Conservation (phyloP, 2,888 invertebrate genomes). For the Bedellia somnulentella region DNA sequence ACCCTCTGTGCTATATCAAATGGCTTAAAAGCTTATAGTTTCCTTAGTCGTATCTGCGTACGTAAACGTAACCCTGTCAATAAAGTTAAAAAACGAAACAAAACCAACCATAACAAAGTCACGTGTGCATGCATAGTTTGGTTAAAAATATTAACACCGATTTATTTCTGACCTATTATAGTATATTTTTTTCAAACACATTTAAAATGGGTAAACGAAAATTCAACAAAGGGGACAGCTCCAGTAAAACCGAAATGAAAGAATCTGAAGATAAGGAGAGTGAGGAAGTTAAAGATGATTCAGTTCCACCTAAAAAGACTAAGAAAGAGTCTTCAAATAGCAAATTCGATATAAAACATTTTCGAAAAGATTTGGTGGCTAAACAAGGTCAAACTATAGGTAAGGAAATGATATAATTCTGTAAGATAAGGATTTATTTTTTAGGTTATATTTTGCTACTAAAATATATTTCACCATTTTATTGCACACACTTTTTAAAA, state of each 20-base stretch:
- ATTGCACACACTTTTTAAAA: neutral
- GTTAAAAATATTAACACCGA: too few relatives aligned
- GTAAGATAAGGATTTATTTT: neutral
- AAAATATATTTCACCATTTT: too few relatives aligned
- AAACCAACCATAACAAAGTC: too few relatives aligned
- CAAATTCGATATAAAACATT: conserved; percentile 60
- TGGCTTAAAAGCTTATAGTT: too few relatives aligned
- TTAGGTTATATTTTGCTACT: neutral
- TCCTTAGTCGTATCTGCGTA: too few relatives aligned
- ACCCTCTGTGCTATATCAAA: too few relatives aligned
- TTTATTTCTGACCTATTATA: too few relatives aligned
- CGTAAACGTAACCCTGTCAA: too few relatives aligned
- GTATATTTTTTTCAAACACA: too few relatives aligned
- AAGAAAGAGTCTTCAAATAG: conserved; percentile 17
- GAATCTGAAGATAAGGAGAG: conserved; percentile 15
- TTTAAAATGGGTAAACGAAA: conserved; percentile 45
- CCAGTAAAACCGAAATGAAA: conserved; percentile 22
- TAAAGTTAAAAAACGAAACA: too few relatives aligned
- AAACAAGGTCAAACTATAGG: conserved; percentile 59
- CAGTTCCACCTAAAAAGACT: conserved; percentile 20
- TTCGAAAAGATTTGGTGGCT: conserved; percentile 56
- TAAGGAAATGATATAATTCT: conserved; percentile 17
- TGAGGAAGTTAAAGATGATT: conserved; percentile 6
- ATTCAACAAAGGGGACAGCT: conserved; percentile 16
- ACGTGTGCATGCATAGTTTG: too few relatives aligned